Base-by-base conservation (phyloP, 2,113 vertebrate species). In the Neodon shergylaensis region DNA sequence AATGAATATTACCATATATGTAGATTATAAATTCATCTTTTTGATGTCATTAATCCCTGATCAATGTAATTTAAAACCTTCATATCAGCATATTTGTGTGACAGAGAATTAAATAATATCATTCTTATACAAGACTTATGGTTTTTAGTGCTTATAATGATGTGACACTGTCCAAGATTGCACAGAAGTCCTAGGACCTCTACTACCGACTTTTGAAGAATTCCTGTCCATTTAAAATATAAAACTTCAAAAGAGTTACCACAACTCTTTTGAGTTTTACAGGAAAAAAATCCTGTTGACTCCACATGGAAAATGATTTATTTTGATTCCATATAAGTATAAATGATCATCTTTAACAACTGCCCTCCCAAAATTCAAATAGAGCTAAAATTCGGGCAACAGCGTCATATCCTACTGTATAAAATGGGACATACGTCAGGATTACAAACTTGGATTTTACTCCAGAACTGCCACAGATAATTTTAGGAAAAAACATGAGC, bases 171-270 rank as follows among this genome's bases (percentile, higher is more conserved):
- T 98, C 81, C 98, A 99, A 92, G 98, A 99, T 85, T 99, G 99
- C 1, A 0, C 99, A 0, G 99, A 99, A 24, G 98, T 99, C 42
- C 98, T 99, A 24, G 99, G 99, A 89, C 98, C 98, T 7, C 98
- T 98, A 14, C 98, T 97, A 0, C 98, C 98, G 42, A 61, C 98
- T 47, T 97, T 98, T 72, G 99, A 98, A 98, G 99, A 88, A n/a
- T 99, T 97, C 97, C 98, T 99, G 63, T 99, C 99, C 74, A 98
- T 99, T 96, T 99, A 99, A 99, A 99, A 99, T 94, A 99, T 98
- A 78, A 99, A 99, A 88, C 99, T 99, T 95, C 99, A 74, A 6
- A 0, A 99, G 49, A 17, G 33, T 98, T 99, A 96, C 96, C 98
- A 4, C 98, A 99, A n/a, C n/a, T n/a, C n/a, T n/a, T n/a, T n/a